These are phyloP conservation scores for Tetragnatha versicolor DNA, from an alignment of 1,140 invertebrate genomes.

Conservation along the genomic window DNA sequence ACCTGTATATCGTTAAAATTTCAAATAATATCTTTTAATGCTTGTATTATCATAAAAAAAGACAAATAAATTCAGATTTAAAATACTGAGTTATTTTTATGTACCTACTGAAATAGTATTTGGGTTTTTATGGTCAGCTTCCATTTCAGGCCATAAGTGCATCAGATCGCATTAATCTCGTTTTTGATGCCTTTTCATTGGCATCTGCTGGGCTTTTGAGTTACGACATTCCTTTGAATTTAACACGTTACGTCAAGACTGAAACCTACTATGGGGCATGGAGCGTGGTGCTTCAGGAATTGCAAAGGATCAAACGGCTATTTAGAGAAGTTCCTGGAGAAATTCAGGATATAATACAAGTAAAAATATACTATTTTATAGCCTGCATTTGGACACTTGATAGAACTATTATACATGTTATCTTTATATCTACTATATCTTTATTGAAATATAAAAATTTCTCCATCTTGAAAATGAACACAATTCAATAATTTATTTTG, in stretches of 20 bases:
- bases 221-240: slow-evolving; percentile 59
- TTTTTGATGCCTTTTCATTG: slow-evolving; percentile 65
- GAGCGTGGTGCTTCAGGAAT: slow-evolving; percentile 56
- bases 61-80: too few relatives aligned
- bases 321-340: background rate
- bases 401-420: background rate
- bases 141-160: slow-evolving; percentile 14
- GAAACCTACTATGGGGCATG: slow-evolving; percentile 60
- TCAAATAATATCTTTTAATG: too few relatives aligned
- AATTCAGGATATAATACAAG: background rate
- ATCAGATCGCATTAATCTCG: slow-evolving; percentile 60
- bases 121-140: too few relatives aligned
- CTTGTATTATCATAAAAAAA: too few relatives aligned
- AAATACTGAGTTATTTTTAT: too few relatives aligned
- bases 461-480: too few relatives aligned
- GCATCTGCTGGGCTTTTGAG: slow-evolving; percentile 59
- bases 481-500: too few relatives aligned
- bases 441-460: too few relatives aligned
- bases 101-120: background rate
- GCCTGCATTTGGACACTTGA: background rate
- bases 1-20: too few relatives aligned
- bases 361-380: background rate
- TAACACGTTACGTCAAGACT: slow-evolving; percentile 59
- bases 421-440: background rate
- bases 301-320: slow-evolving; percentile 62